These are phyloP conservation scores for Pammene aurita DNA, from an alignment of 2,888 invertebrate species.

Conservation along the genomic window DNA sequence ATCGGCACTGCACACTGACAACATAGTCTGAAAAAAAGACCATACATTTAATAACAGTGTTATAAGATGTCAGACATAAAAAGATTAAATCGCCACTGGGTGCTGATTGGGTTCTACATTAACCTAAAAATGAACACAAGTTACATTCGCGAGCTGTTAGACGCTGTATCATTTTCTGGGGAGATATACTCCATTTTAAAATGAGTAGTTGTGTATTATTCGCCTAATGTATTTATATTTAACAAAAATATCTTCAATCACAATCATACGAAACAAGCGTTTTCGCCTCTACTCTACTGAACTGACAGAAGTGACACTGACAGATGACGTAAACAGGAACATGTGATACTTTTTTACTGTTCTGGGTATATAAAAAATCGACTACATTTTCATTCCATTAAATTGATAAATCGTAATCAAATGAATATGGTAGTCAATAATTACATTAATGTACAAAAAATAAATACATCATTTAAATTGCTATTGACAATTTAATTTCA, in stretches of 20 bases:
- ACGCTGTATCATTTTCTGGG: slow-evolving; percentile 57
- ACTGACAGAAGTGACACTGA: slow-evolving; percentile 18
- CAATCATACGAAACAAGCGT: slow-evolving; percentile 8
- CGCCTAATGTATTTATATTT: not conserved
- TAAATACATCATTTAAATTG: too few relatives aligned
- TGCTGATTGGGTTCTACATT: slow-evolving; percentile 23
- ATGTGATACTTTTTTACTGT: slow-evolving; percentile 5
- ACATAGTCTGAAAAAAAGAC: slow-evolving; percentile 86
- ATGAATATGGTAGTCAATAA: not conserved
- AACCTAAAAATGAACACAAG: slow-evolving; percentile 55
- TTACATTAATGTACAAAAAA: too few relatives aligned
- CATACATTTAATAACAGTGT: not conserved
- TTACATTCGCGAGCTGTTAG: slow-evolving; percentile 71
- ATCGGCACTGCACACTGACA: slow-evolving; percentile 97
- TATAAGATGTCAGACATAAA: not conserved
- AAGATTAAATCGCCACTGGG: not conserved
- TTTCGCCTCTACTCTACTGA: not conserved
- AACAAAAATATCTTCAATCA: not conserved
- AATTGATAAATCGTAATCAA: not conserved
- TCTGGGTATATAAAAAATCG: not conserved
- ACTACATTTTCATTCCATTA: not conserved
- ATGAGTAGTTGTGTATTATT: not conserved
- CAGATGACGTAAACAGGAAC: slow-evolving; percentile 1
- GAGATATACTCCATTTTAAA: slow-evolving; percentile 73
- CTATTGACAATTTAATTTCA: too few relatives aligned